phyloP scores from a whole-genome alignment of 2,113 vertebrate species.

The Crotalus helleri region DNA sequence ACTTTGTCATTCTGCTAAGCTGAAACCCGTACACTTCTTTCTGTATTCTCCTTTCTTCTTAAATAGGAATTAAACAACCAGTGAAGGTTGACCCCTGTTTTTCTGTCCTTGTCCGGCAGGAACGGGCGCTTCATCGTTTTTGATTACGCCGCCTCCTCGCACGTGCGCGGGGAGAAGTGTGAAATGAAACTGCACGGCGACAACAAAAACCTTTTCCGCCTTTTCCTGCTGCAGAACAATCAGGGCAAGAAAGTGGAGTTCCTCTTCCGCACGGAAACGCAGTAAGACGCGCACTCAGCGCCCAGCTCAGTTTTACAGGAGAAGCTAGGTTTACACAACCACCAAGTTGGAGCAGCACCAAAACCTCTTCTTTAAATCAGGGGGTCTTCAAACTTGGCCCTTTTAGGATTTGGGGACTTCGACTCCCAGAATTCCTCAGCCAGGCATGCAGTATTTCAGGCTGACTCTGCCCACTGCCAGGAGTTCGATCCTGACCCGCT shows the following conservation, averaged over 20 bases:
- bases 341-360: neutral
- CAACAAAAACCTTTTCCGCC: constrained; percentile 88
- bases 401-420: too few species aligned
- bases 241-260: constrained; percentile 72
- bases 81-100: neutral
- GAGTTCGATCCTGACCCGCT: too few species aligned
- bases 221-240: constrained; percentile 75
- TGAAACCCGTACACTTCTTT: neutral
- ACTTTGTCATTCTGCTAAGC: neutral
- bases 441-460: too few species aligned
- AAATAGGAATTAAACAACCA: neutral
- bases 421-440: too few species aligned
- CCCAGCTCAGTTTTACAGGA: neutral
- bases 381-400: too few species aligned
- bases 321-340: too few species aligned
- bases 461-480: too few species aligned
- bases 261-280: constrained; percentile 86
- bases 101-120: constrained; percentile 60
- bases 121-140: constrained; percentile 87
- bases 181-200: constrained; percentile 87
- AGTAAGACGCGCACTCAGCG: constrained; percentile 72
- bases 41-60: neutral
- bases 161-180: constrained; percentile 86
- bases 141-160: constrained; percentile 82
- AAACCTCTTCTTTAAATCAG: too few species aligned